Base-by-base conservation (phyloP, 2,888 invertebrate species). In the Drosophila aldrichi region DNA sequence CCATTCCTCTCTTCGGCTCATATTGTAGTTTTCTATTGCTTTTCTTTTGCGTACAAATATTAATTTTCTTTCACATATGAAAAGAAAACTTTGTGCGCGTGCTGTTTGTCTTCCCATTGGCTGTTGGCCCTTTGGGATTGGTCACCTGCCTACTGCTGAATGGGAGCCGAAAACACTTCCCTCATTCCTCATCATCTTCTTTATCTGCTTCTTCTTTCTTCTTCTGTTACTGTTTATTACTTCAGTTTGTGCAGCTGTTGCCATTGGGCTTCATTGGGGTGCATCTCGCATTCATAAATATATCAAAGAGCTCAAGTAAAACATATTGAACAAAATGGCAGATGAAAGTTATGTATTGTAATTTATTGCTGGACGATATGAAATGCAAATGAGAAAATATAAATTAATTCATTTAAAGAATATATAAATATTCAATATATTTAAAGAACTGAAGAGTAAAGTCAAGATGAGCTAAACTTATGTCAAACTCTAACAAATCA, bases 71-170 rank as follows among this genome's bases (percentile, higher is more conserved):
- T 74, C 56, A 55, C 76, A 85, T 67, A 48, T 48, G 48, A 48
- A 18, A 49, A 52, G 72, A 82, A 82, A 89, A 88, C 74, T 89
- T 88, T 72, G 64, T 77, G 86, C 88, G 81, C 84, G 88, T 85
- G 84, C 88, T 85, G 83, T 77, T 82, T 84, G 85, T 67, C 61
- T 43, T 77, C 58, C 18, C 56, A 65, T 79, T 61, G 67, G 34
- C n/a, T 54, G 54, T 61, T 22, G 41, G 51, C 48, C 22, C 48
- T 12, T n/a, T 41, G 44, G 36, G 51, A 63, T 72, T 72, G 55
- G 56, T 57, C 20, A 38, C 41, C 56, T 38, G 41, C 29, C 40
- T 29, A 54, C 22, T n/a, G n/a, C n/a, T 44, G 60, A 46, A 29
- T 36, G 54, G 38, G 41, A 18, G 54, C 46, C 32, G 48, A 69